Base-by-base conservation (phyloP, 2,113 vertebrate genomes). In the Kobus ellipsiprymnus region DNA sequence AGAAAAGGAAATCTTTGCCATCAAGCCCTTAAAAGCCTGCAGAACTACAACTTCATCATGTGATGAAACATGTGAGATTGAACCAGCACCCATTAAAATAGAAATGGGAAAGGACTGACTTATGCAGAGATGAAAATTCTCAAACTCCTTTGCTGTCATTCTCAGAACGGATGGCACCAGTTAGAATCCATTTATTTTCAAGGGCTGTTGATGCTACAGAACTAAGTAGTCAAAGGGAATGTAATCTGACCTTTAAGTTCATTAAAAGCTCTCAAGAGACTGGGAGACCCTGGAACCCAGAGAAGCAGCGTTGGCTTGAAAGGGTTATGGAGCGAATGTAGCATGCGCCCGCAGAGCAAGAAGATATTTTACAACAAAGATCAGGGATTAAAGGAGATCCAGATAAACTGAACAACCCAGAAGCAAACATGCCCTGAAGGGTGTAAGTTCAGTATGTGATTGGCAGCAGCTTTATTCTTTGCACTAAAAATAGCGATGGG, bases 341-440 rank as follows among this genome's bases (percentile, higher is more conserved):
- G 48, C 12, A 13, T 0, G 33, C 6, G n/a, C 57, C 83, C 55
- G 77, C 78, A 30, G 30, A 96, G 95, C 62, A 93, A 77, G 40
- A 93, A 92, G 94, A 40, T 50, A 82, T 36, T 98, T 97, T 94
- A 93, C 92, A 94, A 97, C 67, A 62, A 67, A 21, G 83, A 44
- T 77, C 0, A 2, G 3, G 30, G 52, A 95, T 95, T 83, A 81
- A 60, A 67, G 59, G 93, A 97, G 96, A 15, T 0, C 14, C 44
- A 80, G 71, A 62, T 23, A 57, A 91, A 44, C 67, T 36, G 40
- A 97, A 52, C 4, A 50, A 15, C 80, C 55, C 60, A 54, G 84
- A 95, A 87, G 67, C 90, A 81, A 90, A 92, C 62, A 52, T 33
- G 11, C 33, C 48, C 23, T 30, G 62, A 96, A 25, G 6, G 15